Percentiles rank a stretch among this genome's conserved stretches.
These are phyloP conservation scores for Spheniscus mendiculus DNA, from an alignment of 2,113 vertebrate genomes.

Conservation along the genomic window DNA sequence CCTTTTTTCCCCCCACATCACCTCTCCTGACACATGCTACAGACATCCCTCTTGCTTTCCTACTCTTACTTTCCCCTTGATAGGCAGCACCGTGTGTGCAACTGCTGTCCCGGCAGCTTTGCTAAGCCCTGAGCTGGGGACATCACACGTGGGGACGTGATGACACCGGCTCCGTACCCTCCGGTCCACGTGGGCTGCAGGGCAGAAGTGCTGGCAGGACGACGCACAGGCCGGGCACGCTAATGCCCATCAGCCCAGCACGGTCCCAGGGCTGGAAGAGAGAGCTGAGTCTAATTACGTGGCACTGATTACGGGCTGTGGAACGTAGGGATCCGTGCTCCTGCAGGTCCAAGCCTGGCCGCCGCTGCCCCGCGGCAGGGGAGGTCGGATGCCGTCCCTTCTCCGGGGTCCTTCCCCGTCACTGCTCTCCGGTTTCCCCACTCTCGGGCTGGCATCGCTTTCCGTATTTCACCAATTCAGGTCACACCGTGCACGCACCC, in stretches of 20 bases:
- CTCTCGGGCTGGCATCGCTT: background rate
- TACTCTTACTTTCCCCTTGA: background rate
- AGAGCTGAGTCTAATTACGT: background rate
- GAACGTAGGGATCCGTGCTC: accelerated
- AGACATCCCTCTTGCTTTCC: too few relatives aligned
- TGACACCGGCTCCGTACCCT: background rate
- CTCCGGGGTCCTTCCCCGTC: background rate
- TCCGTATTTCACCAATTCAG: background rate
- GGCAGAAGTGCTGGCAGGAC: background rate
- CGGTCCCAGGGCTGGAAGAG: background rate
- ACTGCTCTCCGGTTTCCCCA: background rate
- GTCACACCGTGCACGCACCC: constrained; percentile 33
- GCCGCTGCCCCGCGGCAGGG: background rate
- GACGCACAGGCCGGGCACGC: accelerated
- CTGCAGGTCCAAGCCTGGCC: background rate
- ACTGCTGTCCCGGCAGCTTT: background rate
- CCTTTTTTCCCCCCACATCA: accelerated
- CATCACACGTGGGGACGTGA: accelerated
- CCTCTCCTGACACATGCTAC: background rate
- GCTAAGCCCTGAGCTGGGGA: background rate
- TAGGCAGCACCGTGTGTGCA: accelerated
- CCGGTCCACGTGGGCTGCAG: accelerated
- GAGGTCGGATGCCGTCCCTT: background rate
- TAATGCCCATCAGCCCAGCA: background rate
- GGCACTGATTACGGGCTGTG: background rate